These are phyloP conservation scores for Kradibia gibbosae DNA, from an alignment of 1,140 invertebrate species.

Conservation along the genomic window DNA sequence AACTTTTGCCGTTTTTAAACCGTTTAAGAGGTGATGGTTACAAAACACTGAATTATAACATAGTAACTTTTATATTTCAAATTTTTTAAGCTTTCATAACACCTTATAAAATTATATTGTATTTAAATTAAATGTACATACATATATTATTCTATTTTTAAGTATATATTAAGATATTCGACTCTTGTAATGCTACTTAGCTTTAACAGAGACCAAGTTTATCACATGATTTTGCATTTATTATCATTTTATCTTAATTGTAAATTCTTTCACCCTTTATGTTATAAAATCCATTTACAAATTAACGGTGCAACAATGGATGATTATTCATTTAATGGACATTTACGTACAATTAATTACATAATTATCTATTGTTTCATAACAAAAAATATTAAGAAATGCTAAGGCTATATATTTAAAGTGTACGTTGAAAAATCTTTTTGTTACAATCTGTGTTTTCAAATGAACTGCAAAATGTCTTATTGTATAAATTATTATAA, in stretches of 20 bases:
- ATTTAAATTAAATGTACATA: too few relatives aligned
- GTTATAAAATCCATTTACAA: background rate
- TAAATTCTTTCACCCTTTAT: background rate
- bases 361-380: too few relatives aligned
- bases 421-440: background rate
- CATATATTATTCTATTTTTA: too few relatives aligned
- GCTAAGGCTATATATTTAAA: background rate
- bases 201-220: slow-evolving; percentile 21
- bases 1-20: background rate
- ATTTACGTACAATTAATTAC: background rate
- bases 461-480: too few relatives aligned
- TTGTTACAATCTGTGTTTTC: too few relatives aligned
- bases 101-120: too few relatives aligned
- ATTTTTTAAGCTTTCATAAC: slow-evolving; percentile 35
- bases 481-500: too few relatives aligned
- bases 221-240: slow-evolving; percentile 28
- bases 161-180: slow-evolving; percentile 9
- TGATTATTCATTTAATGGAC: too few relatives aligned
- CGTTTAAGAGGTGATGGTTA: background rate
- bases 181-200: background rate
- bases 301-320: background rate
- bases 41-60: slow-evolving; percentile 5
- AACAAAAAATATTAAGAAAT: too few relatives aligned
- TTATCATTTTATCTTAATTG: background rate
- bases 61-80: slow-evolving; percentile 48